These are phyloP conservation scores for Bubo bubo DNA, from an alignment of 2,113 vertebrate species.

Conservation along the genomic window DNA sequence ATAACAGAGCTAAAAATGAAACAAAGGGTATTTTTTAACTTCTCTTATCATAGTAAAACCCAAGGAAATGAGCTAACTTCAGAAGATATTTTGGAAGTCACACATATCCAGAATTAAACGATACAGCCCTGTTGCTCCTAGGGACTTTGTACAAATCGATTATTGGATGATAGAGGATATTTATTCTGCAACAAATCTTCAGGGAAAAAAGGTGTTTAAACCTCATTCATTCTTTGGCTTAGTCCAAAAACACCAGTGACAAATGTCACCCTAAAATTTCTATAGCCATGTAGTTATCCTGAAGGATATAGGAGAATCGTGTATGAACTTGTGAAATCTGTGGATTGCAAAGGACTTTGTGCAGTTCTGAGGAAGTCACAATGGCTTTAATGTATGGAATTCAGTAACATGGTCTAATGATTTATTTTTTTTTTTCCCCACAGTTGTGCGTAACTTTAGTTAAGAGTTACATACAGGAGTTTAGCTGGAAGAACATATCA, in stretches of 20 bases:
- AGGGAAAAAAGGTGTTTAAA: background rate
- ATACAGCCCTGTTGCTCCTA: background rate
- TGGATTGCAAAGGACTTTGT: background rate
- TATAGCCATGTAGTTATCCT: background rate
- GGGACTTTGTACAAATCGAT: background rate
- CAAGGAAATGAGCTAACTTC: background rate
- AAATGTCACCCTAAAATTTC: background rate
- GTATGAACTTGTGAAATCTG: background rate
- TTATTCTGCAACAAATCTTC: background rate
- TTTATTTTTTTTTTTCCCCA: background rate
- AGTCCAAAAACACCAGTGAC: background rate
- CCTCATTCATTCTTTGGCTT: background rate
- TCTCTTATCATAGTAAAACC: background rate
- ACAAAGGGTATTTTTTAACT: background rate
- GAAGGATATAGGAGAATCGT: background rate
- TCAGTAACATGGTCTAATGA: background rate
- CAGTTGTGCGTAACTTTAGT: background rate
- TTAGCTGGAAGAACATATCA: background rate
- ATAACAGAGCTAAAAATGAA: background rate
- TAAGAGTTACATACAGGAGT: background rate
- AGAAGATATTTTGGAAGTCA: background rate
- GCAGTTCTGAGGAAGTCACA: background rate
- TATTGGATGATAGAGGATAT: background rate
- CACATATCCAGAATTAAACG: background rate
- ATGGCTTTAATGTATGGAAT: background rate